Evolutionary conservation across 2,113 vertebrate species (phyloP).

Genomic region (Paramormyrops kingsleyae): DNA sequence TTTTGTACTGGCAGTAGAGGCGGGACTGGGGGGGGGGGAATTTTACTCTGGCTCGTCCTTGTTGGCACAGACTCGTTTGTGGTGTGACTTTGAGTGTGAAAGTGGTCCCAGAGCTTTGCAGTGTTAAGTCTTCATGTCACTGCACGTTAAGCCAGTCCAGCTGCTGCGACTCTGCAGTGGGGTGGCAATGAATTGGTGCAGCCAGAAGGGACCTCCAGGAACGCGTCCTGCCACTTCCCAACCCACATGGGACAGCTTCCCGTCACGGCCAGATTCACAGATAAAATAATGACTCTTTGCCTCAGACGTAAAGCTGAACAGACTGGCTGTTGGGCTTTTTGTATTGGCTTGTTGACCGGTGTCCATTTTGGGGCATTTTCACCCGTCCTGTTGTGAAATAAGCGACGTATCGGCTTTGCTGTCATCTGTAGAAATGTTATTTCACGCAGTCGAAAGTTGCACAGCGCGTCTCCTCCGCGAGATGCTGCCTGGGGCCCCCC

Average conservation of each 20-base stretch:
- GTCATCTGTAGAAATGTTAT: not conserved
- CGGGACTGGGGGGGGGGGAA: not conserved
- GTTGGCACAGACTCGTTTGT: not conserved
- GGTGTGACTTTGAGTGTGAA: not conserved
- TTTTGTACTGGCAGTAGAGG: not conserved
- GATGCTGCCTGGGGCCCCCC: not conserved
- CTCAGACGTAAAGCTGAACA: not conserved
- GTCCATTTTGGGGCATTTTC: not conserved
- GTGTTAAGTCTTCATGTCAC: not conserved
- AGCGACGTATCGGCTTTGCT: not conserved
- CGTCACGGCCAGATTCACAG: not conserved
- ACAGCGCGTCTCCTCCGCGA: not conserved
- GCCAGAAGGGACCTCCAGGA: not conserved
- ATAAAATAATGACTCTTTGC: not conserved
- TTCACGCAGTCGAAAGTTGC: not conserved
- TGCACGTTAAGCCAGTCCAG: not conserved
- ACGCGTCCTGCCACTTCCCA: not conserved
- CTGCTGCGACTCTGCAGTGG: not conserved
- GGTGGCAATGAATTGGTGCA: not conserved
- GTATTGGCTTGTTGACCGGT: not conserved
- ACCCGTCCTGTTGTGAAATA: not conserved
- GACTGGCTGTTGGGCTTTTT: not conserved
- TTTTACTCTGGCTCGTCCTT: not conserved
- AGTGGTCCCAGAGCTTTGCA: not conserved
- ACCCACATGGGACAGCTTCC: not conserved